A percentile compares a stretch with the other conserved stretches of the same genome.
phyloP scores from a whole-genome alignment of 2,113 vertebrate species.

The Apistogramma diplotaenia region DNA sequence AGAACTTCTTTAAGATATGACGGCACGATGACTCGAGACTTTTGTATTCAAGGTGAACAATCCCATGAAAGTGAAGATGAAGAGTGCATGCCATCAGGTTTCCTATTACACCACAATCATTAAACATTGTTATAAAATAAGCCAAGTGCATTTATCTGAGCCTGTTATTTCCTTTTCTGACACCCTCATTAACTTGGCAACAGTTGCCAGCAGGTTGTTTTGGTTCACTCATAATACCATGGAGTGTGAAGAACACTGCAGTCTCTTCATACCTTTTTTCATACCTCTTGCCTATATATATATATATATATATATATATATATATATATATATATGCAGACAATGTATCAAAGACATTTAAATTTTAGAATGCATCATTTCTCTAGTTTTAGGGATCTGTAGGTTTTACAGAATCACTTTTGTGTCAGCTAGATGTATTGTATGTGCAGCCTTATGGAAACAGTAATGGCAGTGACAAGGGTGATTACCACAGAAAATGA shows the following conservation, averaged over 20 bases:
- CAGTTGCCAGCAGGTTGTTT: background rate
- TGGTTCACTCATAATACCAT: background rate
- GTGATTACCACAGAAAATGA: constrained; percentile 11
- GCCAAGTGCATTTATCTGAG: background rate
- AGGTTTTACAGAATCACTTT: constrained; percentile 17
- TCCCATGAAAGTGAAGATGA: background rate
- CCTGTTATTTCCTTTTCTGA: background rate
- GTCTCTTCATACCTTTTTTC: background rate
- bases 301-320: no score
- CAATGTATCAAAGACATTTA: background rate
- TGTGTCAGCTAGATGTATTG: constrained; percentile 4
- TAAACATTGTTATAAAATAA: constrained; percentile 11
- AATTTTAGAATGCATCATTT: background rate
- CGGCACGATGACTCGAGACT: background rate
- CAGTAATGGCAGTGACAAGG: background rate
- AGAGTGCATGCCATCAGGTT: background rate
- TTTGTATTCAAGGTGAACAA: background rate
- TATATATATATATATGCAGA: background rate
- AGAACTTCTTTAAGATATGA: background rate
- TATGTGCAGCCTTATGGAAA: constrained; percentile 9
- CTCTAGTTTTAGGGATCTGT: constrained; percentile 32
- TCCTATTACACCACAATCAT: background rate
- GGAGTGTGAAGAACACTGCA: background rate
- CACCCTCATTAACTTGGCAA: background rate
- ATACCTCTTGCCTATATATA: background rate